Percentiles rank a stretch among this genome's conserved stretches.
Evolutionary conservation across 2,888 invertebrate genomes (phyloP).

Genomic region (Cheiracanthium punctorium): DNA sequence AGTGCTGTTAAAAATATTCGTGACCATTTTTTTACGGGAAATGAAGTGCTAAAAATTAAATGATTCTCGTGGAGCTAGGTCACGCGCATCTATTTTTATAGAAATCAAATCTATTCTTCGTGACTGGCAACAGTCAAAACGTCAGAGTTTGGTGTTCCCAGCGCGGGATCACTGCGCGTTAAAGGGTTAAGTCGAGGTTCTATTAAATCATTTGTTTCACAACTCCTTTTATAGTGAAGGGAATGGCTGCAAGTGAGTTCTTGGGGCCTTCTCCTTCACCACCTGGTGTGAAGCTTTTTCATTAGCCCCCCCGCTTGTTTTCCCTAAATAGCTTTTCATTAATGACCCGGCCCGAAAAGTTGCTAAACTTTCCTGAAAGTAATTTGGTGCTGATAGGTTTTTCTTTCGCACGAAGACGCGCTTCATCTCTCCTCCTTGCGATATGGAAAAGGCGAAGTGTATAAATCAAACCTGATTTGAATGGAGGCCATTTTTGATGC

Average conservation of each 20-base stretch:
- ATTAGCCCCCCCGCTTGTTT: conserved; percentile 2
- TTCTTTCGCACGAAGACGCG: not conserved
- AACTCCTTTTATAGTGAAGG: not conserved
- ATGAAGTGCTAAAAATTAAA: no score
- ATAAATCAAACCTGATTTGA: not conserved
- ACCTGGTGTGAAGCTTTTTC: not conserved
- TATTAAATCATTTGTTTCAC: not conserved
- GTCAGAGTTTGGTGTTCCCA: no score
- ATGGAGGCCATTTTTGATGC: no score
- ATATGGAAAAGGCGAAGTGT: not conserved
- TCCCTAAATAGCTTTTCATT: conserved; percentile 5
- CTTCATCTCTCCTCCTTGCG: not conserved
- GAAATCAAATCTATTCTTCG: no score
- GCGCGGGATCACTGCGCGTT: no score
- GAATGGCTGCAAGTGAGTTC: not conserved
- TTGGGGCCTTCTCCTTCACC: not conserved
- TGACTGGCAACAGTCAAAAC: no score
- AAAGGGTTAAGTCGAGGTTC: not conserved
- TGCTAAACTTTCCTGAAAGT: not conserved
- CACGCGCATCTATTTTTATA: no score
- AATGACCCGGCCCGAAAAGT: not conserved
- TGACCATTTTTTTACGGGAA: no score
- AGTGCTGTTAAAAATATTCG: no score
- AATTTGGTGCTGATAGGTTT: not conserved
- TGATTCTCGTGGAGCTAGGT: no score